Conservation (phyloP, 2,113 vertebrate genomes). For the Oxyruncus cristatus region DNA sequence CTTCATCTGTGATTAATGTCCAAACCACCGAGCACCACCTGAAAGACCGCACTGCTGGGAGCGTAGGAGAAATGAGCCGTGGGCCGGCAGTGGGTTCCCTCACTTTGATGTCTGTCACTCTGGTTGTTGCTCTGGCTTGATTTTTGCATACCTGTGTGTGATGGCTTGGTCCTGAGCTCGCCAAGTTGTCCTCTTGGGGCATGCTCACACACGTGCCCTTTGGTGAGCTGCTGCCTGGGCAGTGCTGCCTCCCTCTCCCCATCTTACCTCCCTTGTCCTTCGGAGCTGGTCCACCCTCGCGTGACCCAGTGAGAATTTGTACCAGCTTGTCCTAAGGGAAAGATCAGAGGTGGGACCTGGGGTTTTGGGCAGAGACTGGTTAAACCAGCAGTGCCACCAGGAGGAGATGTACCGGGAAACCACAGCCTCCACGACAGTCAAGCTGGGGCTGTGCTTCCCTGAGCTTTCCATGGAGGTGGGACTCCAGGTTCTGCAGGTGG, state of each 20-base stretch:
- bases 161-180: background rate
- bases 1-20: background rate
- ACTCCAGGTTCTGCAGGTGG: background rate
- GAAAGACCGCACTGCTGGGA: fast-evolving
- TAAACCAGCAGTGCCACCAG: background rate
- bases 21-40: background rate
- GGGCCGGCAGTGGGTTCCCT: fast-evolving
- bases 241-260: background rate
- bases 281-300: fast-evolving
- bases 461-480: fast-evolving
- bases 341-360: fast-evolving
- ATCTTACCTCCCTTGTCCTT: fast-evolving
- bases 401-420: background rate
- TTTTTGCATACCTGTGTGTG: background rate
- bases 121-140: background rate
- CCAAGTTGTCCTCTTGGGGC: background rate
- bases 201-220: background rate
- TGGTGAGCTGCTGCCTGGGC: background rate
- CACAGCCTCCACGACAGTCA: background rate
- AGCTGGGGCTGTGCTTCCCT: background rate
- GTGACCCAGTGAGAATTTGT: fast-evolving
- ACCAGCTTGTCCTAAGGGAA: background rate
- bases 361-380: background rate
- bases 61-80: background rate
- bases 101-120: background rate